A percentile compares a stretch with the other conserved stretches of the same genome.
Conservation (phyloP, 2,113 vertebrate genomes). For the Mungos mungo region DNA sequence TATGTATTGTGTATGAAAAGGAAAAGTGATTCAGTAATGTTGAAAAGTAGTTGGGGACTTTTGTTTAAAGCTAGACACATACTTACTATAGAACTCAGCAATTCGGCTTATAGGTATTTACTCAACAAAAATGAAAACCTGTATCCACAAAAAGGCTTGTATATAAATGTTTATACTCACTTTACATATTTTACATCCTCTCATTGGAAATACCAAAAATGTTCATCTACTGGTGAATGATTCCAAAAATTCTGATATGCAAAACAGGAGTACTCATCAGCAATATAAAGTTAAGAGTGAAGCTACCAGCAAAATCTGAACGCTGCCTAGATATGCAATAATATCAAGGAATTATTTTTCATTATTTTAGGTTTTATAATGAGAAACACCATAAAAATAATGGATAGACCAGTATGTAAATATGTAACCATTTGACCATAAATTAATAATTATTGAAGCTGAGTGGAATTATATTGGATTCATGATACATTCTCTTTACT, state of each 20-base stretch:
- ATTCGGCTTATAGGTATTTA: not conserved
- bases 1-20: not conserved
- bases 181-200: not conserved
- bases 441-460: not conserved
- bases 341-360: not conserved
- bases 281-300: not conserved
- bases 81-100: not conserved
- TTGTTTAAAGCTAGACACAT: not conserved
- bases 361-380: not conserved
- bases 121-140: not conserved
- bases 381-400: not conserved
- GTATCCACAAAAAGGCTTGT: not conserved
- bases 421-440: not conserved
- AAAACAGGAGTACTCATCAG: not conserved
- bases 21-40: not conserved
- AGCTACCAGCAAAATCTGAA: not conserved
- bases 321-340: not conserved
- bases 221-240: not conserved
- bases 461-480: not conserved
- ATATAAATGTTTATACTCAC: not conserved
- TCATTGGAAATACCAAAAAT: not conserved
- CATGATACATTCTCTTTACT: not conserved
- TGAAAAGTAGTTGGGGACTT: not conserved
- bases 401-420: not conserved
- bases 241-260: not conserved